Conservation (phyloP, 2,888 invertebrate species). For the Plebejus argus region DNA sequence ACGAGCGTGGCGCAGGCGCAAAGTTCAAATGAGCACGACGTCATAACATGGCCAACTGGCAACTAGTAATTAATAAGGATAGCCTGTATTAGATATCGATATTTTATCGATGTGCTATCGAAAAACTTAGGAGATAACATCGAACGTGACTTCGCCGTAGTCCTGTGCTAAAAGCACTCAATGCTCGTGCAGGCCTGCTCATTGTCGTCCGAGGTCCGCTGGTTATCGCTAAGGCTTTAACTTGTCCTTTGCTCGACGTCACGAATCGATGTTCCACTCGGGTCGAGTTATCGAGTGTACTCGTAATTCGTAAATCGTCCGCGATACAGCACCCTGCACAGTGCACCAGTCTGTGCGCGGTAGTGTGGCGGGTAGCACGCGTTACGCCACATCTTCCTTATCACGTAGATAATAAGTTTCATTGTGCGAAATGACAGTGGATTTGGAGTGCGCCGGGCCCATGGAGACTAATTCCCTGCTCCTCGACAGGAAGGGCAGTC, state of each 20-base stretch:
- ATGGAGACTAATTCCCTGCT: constrained; percentile 71
- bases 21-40: constrained; percentile 51
- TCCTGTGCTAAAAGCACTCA: background rate
- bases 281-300: constrained; percentile 36
- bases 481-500: constrained; percentile 83
- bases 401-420: constrained; percentile 62
- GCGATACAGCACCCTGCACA: background rate
- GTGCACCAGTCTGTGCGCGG: constrained; percentile 56
- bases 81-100: constrained; percentile 24
- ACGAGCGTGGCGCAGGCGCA: constrained; percentile 48
- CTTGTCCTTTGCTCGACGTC: background rate
- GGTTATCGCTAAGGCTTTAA: constrained; percentile 26
- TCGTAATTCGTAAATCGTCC: constrained; percentile 33
- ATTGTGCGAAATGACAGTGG: constrained; percentile 69
- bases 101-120: background rate
- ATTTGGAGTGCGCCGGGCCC: constrained; percentile 65
- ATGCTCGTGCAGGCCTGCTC: background rate
- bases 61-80: constrained; percentile 25
- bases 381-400: constrained; percentile 52
- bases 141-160: background rate
- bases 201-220: background rate
- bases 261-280: constrained; percentile 4
- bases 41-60: constrained; percentile 37
- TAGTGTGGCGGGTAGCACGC: constrained; percentile 53
- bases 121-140: background rate